A percentile compares a stretch with the other conserved stretches of the same genome.
Conservation (phyloP, 2,113 vertebrate genomes). For the Neodon shergylaensis region DNA sequence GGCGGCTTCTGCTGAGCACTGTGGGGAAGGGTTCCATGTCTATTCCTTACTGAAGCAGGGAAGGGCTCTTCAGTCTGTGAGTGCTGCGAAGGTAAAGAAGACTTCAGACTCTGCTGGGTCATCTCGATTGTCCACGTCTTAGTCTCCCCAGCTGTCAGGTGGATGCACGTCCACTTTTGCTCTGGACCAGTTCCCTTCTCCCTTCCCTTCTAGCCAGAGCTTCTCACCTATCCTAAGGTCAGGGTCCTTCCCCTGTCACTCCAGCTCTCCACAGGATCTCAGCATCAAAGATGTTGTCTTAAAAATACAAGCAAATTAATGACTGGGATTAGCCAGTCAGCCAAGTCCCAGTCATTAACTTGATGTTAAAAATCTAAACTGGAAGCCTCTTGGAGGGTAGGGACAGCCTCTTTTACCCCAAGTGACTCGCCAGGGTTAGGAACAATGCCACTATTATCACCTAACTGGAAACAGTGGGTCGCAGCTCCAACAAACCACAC, state of each 20-base stretch:
- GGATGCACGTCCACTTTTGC: neutral
- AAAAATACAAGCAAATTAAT: neutral
- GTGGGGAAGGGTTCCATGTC: neutral
- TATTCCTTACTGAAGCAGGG: neutral
- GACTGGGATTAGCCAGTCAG: too few relatives aligned
- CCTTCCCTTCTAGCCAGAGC: neutral
- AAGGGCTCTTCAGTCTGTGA: neutral
- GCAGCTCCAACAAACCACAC: neutral
- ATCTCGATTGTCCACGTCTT: neutral
- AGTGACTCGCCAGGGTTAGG: too few relatives aligned
- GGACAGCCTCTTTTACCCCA: neutral
- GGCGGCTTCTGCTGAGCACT: neutral
- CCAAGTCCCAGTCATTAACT: neutral
- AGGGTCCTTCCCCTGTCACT: too few relatives aligned
- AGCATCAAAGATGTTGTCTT: neutral
- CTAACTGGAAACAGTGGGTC: too few relatives aligned
- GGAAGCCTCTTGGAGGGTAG: neutral
- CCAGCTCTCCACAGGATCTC: neutral
- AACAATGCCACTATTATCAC: fast-evolving
- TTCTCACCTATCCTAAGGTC: neutral
- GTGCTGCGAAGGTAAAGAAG: neutral
- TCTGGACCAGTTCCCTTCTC: neutral
- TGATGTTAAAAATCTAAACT: neutral
- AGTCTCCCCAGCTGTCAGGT: neutral
- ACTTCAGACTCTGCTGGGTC: neutral